phyloP scores from a whole-genome alignment of 2,888 invertebrate genomes.

The Drosophila rellima region DNA sequence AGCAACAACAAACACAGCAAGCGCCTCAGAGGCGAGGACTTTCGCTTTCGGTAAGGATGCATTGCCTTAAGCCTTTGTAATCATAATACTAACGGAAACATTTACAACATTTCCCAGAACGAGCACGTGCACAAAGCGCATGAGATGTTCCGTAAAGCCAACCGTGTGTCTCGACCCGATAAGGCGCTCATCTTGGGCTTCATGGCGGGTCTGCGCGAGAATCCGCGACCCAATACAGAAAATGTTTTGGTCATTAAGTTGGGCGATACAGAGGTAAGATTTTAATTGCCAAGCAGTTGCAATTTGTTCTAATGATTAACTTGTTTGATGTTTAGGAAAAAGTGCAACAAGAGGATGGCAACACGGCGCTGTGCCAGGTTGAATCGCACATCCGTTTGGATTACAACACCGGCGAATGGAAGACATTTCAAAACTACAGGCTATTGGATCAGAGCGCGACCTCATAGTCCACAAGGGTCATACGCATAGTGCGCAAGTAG shows the following conservation, averaged over 20 bases:
- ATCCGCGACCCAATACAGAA: conserved; percentile 98
- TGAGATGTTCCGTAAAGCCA: conserved; percentile 98
- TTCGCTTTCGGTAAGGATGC: conserved; percentile 81
- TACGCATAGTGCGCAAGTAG: conserved; percentile 72
- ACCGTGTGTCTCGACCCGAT: conserved; percentile 97
- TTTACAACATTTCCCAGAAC: conserved; percentile 89
- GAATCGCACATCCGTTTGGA: conserved; percentile 99
- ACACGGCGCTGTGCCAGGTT: conserved; percentile 87
- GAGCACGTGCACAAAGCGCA: conserved; percentile 99
- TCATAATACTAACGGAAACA: background rate
- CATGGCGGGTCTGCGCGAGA: conserved; percentile 99
- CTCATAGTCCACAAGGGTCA: conserved; percentile 76
- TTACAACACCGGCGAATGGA: conserved; percentile 99
- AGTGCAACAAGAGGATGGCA: conserved; percentile 94
- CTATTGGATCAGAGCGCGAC: conserved; percentile 88
- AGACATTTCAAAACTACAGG: conserved; percentile 95
- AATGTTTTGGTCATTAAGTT: conserved; percentile 98
- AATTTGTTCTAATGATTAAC: background rate
- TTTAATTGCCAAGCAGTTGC: background rate
- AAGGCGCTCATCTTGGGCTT: conserved; percentile 99
- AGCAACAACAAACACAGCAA: conserved; percentile 73
- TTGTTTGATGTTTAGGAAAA: conserved; percentile 88
- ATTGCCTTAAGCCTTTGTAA: too few species aligned
- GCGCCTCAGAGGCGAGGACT: conserved; percentile 84
- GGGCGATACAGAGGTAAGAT: conserved; percentile 91